Percentiles rank a stretch among this genome's conserved stretches.
These are phyloP conservation scores for Poecilia velifera DNA, from an alignment of 2,797 vertebrate genomes.

Conservation along the genomic window DNA sequence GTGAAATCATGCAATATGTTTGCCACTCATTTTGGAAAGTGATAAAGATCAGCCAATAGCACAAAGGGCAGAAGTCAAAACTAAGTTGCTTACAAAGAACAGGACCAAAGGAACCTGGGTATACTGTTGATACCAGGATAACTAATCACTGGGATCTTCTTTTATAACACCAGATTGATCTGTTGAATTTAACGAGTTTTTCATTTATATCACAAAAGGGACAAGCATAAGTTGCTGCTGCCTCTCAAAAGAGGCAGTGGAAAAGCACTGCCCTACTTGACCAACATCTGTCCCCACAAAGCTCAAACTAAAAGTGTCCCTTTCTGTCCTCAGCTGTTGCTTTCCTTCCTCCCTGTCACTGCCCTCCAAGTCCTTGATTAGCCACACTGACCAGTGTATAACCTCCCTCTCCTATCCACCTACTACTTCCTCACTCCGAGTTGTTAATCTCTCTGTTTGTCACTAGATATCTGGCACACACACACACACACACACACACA, in stretches of 20 bases:
- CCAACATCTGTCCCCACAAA: constrained; percentile 9
- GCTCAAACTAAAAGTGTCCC: constrained; percentile 57
- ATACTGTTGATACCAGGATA: not conserved
- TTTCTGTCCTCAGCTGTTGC: constrained; percentile 75
- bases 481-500: constrained; percentile 18
- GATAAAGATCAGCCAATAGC: not conserved
- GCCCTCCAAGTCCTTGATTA: constrained; percentile 14
- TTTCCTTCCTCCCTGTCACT: constrained; percentile 46
- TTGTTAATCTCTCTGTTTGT: constrained; percentile 68
- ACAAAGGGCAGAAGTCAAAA: not conserved
- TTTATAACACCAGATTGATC: too few species aligned
- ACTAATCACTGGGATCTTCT: not conserved
- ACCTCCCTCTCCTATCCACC: constrained; percentile 5
- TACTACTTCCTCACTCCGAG: constrained; percentile 39
- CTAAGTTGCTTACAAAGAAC: not conserved
- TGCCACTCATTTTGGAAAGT: too few species aligned
- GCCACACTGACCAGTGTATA: constrained; percentile 46
- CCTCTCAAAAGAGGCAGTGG: constrained; percentile 17
- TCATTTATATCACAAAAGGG: not conserved
- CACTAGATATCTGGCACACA: constrained; percentile 60
- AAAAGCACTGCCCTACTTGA: constrained; percentile 60
- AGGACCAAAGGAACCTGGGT: not conserved
- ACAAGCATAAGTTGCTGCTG: not conserved
- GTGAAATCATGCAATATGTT: too few species aligned
- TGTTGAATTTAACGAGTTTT: not conserved